Conservation (phyloP, 2,113 vertebrate species). For the Sphaerodactylus townsendi region DNA sequence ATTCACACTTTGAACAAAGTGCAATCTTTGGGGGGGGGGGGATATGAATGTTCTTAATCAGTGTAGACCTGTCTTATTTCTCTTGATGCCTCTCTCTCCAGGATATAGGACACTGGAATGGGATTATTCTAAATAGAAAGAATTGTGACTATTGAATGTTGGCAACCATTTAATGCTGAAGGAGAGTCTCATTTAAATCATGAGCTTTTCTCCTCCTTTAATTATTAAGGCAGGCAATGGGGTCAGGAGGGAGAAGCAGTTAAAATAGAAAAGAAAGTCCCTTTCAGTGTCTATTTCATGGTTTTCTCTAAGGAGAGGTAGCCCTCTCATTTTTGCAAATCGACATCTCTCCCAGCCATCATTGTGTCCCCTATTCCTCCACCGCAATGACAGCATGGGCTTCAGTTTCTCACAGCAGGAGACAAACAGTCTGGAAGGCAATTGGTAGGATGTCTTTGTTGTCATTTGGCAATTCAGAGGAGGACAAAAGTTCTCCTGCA, state of each 20-base stretch:
- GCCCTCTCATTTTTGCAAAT: constrained; percentile 56
- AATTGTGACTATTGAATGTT: neutral
- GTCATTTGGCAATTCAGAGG: constrained; percentile 50
- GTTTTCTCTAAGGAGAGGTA: constrained; percentile 51
- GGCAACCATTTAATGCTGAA: constrained; percentile 6
- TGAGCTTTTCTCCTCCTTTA: constrained; percentile 31
- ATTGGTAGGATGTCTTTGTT: constrained; percentile 54
- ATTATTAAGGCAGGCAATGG: constrained; percentile 44
- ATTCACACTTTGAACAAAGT: no score
- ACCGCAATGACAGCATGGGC: constrained; percentile 57
- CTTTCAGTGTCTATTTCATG: constrained; percentile 69
- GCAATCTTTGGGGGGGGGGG: neutral
- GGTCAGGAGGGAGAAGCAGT: constrained; percentile 28
- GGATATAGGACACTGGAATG: neutral
- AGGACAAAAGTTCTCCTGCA: constrained; percentile 61
- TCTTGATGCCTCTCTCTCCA: neutral
- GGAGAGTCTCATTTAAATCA: constrained; percentile 37
- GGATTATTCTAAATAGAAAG: constrained; percentile 12
- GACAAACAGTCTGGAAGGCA: constrained; percentile 59
- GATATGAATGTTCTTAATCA: neutral
- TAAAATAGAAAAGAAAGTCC: constrained; percentile 41
- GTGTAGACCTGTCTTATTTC: neutral
- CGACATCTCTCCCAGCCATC: constrained; percentile 58
- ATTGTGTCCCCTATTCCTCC: constrained; percentile 51
- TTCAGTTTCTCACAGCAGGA: constrained; percentile 66